phyloP scores from a whole-genome alignment of 2,797 vertebrate species.

The Gadopsis marmoratus region DNA sequence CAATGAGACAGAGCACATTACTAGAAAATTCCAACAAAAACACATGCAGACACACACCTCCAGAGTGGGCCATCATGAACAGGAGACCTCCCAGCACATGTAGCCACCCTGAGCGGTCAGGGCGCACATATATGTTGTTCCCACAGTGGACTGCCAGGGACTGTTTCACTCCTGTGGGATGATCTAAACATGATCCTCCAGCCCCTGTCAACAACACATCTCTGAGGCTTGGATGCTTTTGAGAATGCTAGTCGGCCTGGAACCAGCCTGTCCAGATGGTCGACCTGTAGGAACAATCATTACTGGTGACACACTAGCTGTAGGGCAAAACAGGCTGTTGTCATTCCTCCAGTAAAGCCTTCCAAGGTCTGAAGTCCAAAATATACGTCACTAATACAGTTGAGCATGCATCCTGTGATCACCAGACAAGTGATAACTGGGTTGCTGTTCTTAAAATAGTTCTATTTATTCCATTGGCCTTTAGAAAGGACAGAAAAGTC shows the following conservation, averaged over 20 bases:
- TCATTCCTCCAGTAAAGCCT: slow-evolving; percentile 35
- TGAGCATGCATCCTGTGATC: slow-evolving; percentile 43
- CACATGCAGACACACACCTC: slow-evolving; percentile 42
- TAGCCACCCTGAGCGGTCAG: slow-evolving; percentile 27
- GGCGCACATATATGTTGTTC: slow-evolving; percentile 18
- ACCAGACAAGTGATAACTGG: slow-evolving; percentile 34
- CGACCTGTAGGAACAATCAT: slow-evolving; percentile 43
- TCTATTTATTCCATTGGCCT: slow-evolving; percentile 76
- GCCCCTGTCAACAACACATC: slow-evolving; percentile 49
- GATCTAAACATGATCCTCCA: slow-evolving; percentile 54
- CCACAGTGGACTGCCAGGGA: slow-evolving; percentile 9
- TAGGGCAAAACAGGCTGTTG: slow-evolving; percentile 42
- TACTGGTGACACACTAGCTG: slow-evolving; percentile 21
- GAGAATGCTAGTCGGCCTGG: slow-evolving; percentile 33
- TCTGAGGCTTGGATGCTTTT: slow-evolving; percentile 31
- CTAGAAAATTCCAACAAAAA: slow-evolving; percentile 29
- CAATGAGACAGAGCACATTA: slow-evolving; percentile 84
- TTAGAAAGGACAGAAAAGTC: slow-evolving; percentile 54
- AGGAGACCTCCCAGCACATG: slow-evolving; percentile 36
- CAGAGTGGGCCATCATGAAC: slow-evolving; percentile 44
- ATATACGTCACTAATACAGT: slow-evolving; percentile 30
- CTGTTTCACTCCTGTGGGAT: slow-evolving; percentile 45
- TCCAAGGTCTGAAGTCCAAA: slow-evolving; percentile 34
- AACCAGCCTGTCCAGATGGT: slow-evolving; percentile 56
- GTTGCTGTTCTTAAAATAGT: slow-evolving; percentile 39